Base-by-base conservation (phyloP, 2,888 invertebrate species). In the Sthenelais limicola region DNA sequence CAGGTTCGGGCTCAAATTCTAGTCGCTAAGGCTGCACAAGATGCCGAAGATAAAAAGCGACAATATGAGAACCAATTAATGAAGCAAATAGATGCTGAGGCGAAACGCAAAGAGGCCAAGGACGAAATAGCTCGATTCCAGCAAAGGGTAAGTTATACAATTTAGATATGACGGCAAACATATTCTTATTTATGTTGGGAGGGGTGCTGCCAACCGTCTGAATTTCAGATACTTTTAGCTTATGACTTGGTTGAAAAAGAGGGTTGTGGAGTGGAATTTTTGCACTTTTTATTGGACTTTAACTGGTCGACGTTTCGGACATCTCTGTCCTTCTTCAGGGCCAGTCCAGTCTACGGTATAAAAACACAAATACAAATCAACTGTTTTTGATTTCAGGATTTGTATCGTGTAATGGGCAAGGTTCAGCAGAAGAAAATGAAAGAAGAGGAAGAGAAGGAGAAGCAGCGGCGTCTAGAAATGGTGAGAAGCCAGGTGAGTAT, bases 401-500 rank as follows among this genome's bases (percentile, higher is more conserved):
- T 79, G 28, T 68, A 76, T 58, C 76, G 74, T 21, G 73, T 85
- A 5, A 74, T 79, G 56, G 77, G 81, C 43, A 84, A 79, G 73
- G 32, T 81, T 30, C 76, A 73, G 49, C 81, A 81, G 68, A 81
- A 82, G 69, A 78, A 77, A 51, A 82, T 84, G 72, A 80, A 83
- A 71, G 78, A 80, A 43, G 79, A 79, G 54, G 71, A 71, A 21
- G 78, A 79, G 49, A 79, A 76, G 62, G 81, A 83, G 70, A 84
- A 82, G 74, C 79, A 84, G 69, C 78, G 79, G 71, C 70, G 82
- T 62, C 72, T 85, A 32, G 82, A 82, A 62, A 77, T 80, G 69
- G 69, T 83, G 24, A 84, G 80, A 76, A 79, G 77, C 72, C 83
- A 85, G 81, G 86, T 85, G 76, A 56, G n/a, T n/a, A n/a, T n/a